phyloP scores from a whole-genome alignment of 2,888 invertebrate species.

The Cryptosula pallasiana region DNA sequence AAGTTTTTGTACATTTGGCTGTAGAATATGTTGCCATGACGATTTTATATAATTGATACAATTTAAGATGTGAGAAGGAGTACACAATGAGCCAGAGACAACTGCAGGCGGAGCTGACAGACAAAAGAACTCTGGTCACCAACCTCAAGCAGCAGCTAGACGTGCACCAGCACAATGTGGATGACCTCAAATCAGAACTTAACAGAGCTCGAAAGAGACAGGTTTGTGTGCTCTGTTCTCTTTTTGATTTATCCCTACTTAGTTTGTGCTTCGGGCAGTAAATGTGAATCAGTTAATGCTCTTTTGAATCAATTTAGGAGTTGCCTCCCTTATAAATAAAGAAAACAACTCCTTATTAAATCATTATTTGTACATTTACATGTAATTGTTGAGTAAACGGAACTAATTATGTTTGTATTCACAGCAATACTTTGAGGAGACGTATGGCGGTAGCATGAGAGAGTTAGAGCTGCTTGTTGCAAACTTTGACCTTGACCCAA shows the following conservation, averaged over 20 bases:
- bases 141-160: constrained; percentile 47
- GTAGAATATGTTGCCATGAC: no score
- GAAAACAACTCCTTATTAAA: no score
- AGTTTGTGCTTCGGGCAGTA: no score
- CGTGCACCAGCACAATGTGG: constrained; percentile 47
- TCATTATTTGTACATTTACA: no score
- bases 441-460: constrained; percentile 45
- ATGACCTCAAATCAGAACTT: constrained; percentile 47
- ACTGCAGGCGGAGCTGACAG: constrained; percentile 43
- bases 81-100: constrained; percentile 37
- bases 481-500: constrained; percentile 34
- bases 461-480: constrained; percentile 42
- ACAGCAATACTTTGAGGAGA: constrained; percentile 47
- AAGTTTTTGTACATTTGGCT: no score
- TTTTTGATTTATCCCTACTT: no score
- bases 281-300: no score
- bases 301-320: no score
- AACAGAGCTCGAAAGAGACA: constrained; percentile 25
- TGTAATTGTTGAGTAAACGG: no score
- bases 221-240: neutral
- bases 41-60: no score
- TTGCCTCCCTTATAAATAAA: no score
- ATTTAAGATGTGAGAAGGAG: constrained; percentile 49
- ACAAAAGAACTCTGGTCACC: constrained; percentile 43
- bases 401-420: no score